Percentiles rank a stretch among this genome's conserved stretches.
Evolutionary conservation across 2,888 invertebrate species (phyloP).

Genomic region (Melieria omissa): DNA sequence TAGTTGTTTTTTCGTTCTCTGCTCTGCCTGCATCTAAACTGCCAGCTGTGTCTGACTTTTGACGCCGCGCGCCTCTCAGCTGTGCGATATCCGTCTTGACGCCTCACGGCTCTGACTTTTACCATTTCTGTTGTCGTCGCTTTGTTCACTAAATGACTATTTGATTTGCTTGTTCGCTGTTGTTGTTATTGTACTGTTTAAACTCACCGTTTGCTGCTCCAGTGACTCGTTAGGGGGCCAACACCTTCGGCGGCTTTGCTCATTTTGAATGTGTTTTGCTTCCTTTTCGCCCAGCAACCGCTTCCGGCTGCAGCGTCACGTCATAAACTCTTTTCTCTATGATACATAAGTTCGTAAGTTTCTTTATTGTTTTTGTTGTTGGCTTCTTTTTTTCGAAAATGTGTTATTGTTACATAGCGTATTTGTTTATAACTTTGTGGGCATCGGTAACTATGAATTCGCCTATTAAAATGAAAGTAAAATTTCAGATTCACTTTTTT

Average conservation of each 20-base stretch:
- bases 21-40: too few species aligned
- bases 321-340: neutral
- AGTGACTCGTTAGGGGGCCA: neutral
- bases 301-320: too few species aligned
- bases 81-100: conserved; percentile 3
- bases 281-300: too few species aligned
- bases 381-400: neutral
- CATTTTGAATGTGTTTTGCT: too few species aligned
- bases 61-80: too few species aligned
- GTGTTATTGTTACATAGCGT: neutral
- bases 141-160: conserved; percentile 40
- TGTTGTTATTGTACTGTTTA: conserved; percentile 1
- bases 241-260: too few species aligned
- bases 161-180: conserved; percentile 8
- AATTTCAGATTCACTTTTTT: neutral
- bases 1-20: too few species aligned
- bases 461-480: neutral
- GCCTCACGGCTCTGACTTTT: conserved; percentile 20
- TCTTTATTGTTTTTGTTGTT: neutral
- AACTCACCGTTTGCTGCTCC: conserved; percentile 15
- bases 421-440: neutral
- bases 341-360: neutral
- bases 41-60: too few species aligned
- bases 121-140: neutral
- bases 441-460: neutral